A percentile compares a stretch with the other conserved stretches of the same genome.
phyloP scores from a whole-genome alignment of 2,888 invertebrate species.

The Coremacera marginata region DNA sequence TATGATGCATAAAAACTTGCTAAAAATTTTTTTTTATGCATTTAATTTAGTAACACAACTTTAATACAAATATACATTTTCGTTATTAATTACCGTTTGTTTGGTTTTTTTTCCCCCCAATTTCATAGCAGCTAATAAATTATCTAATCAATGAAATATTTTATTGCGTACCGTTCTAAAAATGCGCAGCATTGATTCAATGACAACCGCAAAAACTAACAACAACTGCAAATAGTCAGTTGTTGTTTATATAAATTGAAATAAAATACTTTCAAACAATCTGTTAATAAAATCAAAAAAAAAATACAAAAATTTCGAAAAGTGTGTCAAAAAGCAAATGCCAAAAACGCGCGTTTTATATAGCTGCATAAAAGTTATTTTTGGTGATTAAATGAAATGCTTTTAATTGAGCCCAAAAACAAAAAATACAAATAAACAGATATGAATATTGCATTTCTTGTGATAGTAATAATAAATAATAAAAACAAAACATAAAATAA shows the following conservation, averaged over 20 bases:
- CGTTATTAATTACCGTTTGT: not conserved
- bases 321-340: conserved; percentile 10
- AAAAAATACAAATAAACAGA: not conserved
- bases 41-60: too few species aligned
- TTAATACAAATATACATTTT: too few species aligned
- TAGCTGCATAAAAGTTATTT: not conserved
- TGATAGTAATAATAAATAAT: not conserved
- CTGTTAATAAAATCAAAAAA: not conserved
- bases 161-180: not conserved
- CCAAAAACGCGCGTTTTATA: not conserved
- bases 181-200: conserved; percentile 9
- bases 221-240: not conserved
- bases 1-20: too few species aligned
- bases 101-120: not conserved
- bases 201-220: not conserved
- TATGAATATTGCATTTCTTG: not conserved
- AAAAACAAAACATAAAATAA: not conserved
- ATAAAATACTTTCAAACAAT: not conserved
- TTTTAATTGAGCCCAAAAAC: not conserved
- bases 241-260: not conserved
- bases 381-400: not conserved
- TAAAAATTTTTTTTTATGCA: too few species aligned
- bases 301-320: not conserved
- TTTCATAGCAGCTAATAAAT: not conserved
- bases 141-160: conserved; percentile 28